Base-by-base conservation (phyloP, 2,888 invertebrate genomes). In the Eupithecia inturbata region DNA sequence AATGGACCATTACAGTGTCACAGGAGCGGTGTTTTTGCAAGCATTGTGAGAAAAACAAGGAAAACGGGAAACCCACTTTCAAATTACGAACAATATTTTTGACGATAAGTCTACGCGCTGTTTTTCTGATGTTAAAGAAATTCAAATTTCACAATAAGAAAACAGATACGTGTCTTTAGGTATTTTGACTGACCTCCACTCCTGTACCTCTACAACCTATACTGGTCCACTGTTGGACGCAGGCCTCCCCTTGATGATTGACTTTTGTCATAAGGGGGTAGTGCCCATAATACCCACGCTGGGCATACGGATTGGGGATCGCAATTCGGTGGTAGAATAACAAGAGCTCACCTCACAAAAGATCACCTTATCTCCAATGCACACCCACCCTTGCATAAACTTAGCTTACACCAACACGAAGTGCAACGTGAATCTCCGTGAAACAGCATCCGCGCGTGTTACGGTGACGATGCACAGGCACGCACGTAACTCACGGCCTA, bases 11-110 rank as follows among this genome's bases (percentile, higher is more conserved):
- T 66, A 41, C 66, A 22, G 39, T 22, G 66, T 22, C 6, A 36
- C 14, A n/a, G 39, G n/a, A 41, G 3, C 14, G 66, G 33, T 66
- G 36, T 36, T 66, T 66, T 66, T 36, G n/a, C 66, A 66, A 36
- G 22, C 66, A 41, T 39, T 39, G 39, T 39, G 66, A 39, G 66
- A 5, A 26, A 36, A 39, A 66, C 66, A 66, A 66, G 66, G 66
- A 66, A 64, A 64, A 64, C 22, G 39, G 6, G 36, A 64, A 66
- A 66, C 26, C 26, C n/a, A 39, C 49, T 53, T 63, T 63, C 64
- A 49, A 68, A 53, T 64, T 64, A 63, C 26, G 57, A 69, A 68
- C 57, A 69, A 73, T 66, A 69, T 45, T 39, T 36, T 36, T 36
- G 16, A 2, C 6, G 26, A 66, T 66, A 66, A 66, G 36, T 39